These are phyloP conservation scores for Cololabis saira DNA, from an alignment of 2,113 vertebrate genomes.

Conservation along the genomic window DNA sequence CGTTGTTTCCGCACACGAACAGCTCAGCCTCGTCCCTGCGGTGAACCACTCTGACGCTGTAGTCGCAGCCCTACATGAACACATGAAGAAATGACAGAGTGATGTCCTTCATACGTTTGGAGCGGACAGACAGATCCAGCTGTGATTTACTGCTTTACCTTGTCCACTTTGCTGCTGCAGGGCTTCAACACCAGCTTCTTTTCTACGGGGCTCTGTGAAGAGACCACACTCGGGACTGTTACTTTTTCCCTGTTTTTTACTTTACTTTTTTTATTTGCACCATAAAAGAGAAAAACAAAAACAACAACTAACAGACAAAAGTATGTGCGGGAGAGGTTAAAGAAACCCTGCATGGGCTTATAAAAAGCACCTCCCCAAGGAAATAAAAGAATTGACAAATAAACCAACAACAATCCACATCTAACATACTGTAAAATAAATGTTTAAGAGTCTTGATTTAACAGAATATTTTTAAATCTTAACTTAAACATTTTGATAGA, in stretches of 20 bases:
- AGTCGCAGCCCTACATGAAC: slow-evolving; percentile 47
- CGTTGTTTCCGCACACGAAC: slow-evolving; percentile 55
- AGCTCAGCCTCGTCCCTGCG: slow-evolving; percentile 8
- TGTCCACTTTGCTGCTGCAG: slow-evolving; percentile 6
- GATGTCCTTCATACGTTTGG: background rate
- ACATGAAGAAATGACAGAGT: slow-evolving; percentile 24
- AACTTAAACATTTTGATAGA: too few relatives aligned
- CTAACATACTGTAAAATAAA: too few relatives aligned
- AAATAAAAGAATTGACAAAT: too few relatives aligned
- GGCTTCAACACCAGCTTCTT: background rate
- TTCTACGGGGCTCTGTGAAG: slow-evolving; percentile 23
- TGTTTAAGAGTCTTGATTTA: too few relatives aligned
- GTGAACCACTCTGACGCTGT: slow-evolving; percentile 53
- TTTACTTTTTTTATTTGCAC: too few relatives aligned
- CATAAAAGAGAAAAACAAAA: too few relatives aligned
- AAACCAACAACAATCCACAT: too few relatives aligned
- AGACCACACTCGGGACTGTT: background rate
- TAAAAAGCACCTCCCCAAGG: too few relatives aligned
- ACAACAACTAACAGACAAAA: too few relatives aligned
- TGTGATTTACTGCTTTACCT: background rate
- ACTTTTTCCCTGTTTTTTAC: background rate
- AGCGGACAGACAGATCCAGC: background rate
- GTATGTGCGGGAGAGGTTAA: too few relatives aligned
- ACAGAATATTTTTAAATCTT: too few relatives aligned
- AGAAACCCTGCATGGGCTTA: too few relatives aligned